Evolutionary conservation across 2,888 invertebrate genomes (phyloP), one percentile per base, ranked within the genome.

Genomic region (Anticlea derivata): DNA sequence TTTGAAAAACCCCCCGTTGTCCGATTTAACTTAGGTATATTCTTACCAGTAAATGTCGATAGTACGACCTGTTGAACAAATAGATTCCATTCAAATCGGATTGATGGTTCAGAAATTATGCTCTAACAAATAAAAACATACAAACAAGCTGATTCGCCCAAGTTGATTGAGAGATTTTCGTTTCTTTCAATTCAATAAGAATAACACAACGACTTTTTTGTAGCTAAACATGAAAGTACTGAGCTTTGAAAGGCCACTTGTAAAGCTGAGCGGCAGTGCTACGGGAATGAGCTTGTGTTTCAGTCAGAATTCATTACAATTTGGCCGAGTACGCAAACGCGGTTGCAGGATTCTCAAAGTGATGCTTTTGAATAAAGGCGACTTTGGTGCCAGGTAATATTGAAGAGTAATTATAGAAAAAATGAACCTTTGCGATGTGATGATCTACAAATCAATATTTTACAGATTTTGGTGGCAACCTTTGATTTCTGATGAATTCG

Each of bases 381-480:
- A 89, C 57, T 86, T 84, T 60, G 83, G 83, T 17, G 70, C 90
- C n/a, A 83, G 81, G 90, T 88, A 63, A 55, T 20, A 30, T 31
- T 12, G 5, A 37, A 6, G 11, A 10, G 4, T n/a, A n/a, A 27
- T 10, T 10, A 27, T n/a, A n/a, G n/a, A n/a, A n/a, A n/a, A n/a
- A n/a, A n/a, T n/a, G n/a, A n/a, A n/a, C n/a, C n/a, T n/a, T n/a
- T n/a, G n/a, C n/a, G n/a, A n/a, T n/a, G n/a, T n/a, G n/a, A n/a
- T n/a, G n/a, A n/a, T n/a, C n/a, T n/a, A n/a, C n/a, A n/a, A n/a
- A n/a, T 12, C 6, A 20, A 5, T 45, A n/a, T 52, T 46, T 47
- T 47, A 8, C 55, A 90, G 90, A 47, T 90, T 89, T 56, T 87
- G 83, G 77, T 90, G 90, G 90, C 88, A 89, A 54, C 88, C 87